Evolutionary conservation across 2,113 vertebrate species (phyloP), one percentile per base, ranked within the genome.

Genomic region (Myrmecobius fasciatus): DNA sequence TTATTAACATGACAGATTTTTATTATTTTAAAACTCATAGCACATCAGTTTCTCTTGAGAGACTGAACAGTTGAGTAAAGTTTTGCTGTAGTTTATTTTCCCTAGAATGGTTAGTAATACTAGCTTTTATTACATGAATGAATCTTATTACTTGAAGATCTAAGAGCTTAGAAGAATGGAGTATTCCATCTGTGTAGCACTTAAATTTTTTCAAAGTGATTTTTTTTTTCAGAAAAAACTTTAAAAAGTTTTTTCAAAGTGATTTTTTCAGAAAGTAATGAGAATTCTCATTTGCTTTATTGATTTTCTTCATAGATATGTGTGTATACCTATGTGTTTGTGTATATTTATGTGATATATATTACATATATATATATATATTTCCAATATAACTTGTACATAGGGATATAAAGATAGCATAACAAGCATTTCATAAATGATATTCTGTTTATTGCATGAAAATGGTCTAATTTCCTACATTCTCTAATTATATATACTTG

Each of bases 51-150:
- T 94, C 24, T 51, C 53, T 94, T 11, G 88, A 0, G 90, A 93
- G 88, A 92, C 92, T 83, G 5, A 96, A 60, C 83, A 17, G 20
- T 94, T 93, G 75, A 28, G 0, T 96, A 2, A 20, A 91, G 88
- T 89, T 95, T 49, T 89, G 43, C 67, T 92, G 24, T 43, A 36
- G 93, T 96, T 92, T 93, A 94, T 90, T 92, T 31, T 95, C 93
- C 89, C n/a, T 83, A 75, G 0, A n/a, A 20, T 96, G 17, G 91
- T 52, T 56, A 52, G 0, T 53, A 90, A 88, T 93, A 48, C 28
- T 89, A 47, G 24, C 93, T 25, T 56, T 24, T 93, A 92, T 22
- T 83, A 5, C 49, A 53, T 90, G 25, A 95, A 94, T 93, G 89
- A 54, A 92, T 96, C 53, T 36, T 36, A 47, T 54, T 95, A 67